A percentile compares a stretch with the other conserved stretches of the same genome.
phyloP scores from a whole-genome alignment of 2,113 vertebrate species.

The Morone chrysops region DNA sequence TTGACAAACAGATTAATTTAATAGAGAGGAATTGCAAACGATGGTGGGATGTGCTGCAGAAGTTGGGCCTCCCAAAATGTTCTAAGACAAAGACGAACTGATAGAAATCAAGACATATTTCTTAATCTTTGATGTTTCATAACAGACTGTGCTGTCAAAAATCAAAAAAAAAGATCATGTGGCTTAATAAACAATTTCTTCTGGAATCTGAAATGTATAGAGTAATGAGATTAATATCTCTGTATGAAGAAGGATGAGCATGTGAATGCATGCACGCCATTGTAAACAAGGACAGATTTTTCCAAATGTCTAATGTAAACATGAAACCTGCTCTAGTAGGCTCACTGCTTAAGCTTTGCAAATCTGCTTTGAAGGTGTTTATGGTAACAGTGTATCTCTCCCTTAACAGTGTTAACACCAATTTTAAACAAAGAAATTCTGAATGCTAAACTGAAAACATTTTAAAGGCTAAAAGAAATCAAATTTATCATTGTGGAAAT shows the following conservation, averaged over 20 bases:
- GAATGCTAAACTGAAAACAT: background rate
- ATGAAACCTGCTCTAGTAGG: background rate
- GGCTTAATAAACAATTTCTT: background rate
- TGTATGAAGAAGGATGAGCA: background rate
- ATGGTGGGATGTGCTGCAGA: background rate
- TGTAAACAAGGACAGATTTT: background rate
- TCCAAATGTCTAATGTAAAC: constrained; percentile 6
- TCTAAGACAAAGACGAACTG: background rate
- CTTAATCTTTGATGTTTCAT: background rate
- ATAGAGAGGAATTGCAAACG: background rate
- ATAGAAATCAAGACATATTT: no score
- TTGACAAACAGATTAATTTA: background rate
- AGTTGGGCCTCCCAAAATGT: constrained; percentile 11
- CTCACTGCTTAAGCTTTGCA: background rate
- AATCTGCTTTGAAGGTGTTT: background rate
- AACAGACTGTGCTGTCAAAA: background rate
- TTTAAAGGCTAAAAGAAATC: background rate
- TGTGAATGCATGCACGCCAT: background rate
- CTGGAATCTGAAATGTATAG: background rate
- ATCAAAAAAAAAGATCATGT: background rate
- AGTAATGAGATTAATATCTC: constrained; percentile 1
- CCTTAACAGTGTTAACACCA: background rate
- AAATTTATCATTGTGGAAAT: constrained; percentile 6
- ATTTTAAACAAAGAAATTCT: background rate
- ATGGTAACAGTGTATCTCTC: background rate